Evolutionary conservation across 2,888 invertebrate species (phyloP), one percentile per base, ranked within the genome.

Genomic region (Tanypteryx hageni): DNA sequence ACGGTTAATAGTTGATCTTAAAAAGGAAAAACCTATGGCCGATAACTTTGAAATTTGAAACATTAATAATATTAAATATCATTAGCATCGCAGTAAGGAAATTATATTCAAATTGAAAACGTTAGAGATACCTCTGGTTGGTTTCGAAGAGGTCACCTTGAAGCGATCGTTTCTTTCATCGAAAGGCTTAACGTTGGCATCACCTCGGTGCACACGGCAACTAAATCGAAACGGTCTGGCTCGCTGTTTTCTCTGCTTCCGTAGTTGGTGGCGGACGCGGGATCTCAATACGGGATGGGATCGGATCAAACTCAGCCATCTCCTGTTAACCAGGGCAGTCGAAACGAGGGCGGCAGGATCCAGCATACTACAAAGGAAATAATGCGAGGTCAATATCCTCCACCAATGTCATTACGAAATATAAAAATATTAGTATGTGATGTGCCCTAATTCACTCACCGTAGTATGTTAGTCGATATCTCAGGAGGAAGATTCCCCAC

Each of bases 401-500:
- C 3, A 44, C 44, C 44, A 44, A 44, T 44, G 44, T 44, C 44
- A 44, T 44, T 44, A 1, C 5, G 44, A 44, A 44, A 44, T 44
- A 44, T 5, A 44, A 44, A 44, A 44, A 44, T 44, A 44, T 44
- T 44, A 44, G 44, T 44, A 44, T 44, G 5, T 44, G 1, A n/a
- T 9, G 10, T 68, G 5, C 44, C 44, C 3, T 44, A 44, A 44
- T 44, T 44, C 44, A 76, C 89, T 44, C 44, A 89, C 89, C 89
- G 61, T 44, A 89, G 27, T 4, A 89, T n/a, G 44, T 27, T 44
- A 16, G 56, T 89, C 18, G 89, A 31, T 0, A 89, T n/a, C 18
- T 89, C 89, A 18, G 64, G n/a, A 18, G 89, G 89, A n/a, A 89
- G 89, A 13, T 27, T 61, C 18, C 89, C 89, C 5, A 89, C 14